These are phyloP conservation scores for Eugnorisma glareosa DNA, from an alignment of 2,888 invertebrate species.

Conservation along the genomic window DNA sequence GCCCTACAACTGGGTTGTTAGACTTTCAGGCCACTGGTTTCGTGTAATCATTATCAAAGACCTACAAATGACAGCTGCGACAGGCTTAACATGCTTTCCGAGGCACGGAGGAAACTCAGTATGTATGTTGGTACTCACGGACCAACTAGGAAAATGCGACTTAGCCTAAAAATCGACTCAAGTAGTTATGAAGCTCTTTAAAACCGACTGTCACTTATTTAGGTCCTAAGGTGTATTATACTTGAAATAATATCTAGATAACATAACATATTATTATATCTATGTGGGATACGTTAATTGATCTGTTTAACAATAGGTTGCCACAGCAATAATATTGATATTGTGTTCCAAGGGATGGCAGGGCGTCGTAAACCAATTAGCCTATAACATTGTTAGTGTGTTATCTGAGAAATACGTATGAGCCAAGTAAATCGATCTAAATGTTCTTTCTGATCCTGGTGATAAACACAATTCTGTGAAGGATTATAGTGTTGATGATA, in stretches of 20 bases:
- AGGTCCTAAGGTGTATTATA: background rate
- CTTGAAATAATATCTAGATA: background rate
- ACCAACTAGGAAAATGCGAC: no score
- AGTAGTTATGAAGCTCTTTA: background rate
- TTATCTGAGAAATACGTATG: conserved; percentile 1
- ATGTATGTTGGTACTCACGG: no score
- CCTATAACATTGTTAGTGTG: background rate
- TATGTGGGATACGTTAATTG: conserved; percentile 15
- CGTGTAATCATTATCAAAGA: no score
- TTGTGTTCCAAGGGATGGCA: background rate
- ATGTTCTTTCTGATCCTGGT: background rate
- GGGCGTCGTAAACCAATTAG: conserved; percentile 13
- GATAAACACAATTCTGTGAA: background rate
- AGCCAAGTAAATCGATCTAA: background rate
- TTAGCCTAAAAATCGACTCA: no score
- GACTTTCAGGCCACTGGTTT: no score
- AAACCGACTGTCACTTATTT: background rate
- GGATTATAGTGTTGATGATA: background rate
- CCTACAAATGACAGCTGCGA: no score
- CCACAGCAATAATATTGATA: background rate
- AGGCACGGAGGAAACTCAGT: no score
- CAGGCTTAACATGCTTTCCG: no score
- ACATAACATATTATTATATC: no score
- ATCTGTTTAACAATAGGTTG: conserved; percentile 14
- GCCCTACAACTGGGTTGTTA: no score